phyloP scores from a whole-genome alignment of 2,888 invertebrate genomes.

The Orthonevra nobilis region DNA sequence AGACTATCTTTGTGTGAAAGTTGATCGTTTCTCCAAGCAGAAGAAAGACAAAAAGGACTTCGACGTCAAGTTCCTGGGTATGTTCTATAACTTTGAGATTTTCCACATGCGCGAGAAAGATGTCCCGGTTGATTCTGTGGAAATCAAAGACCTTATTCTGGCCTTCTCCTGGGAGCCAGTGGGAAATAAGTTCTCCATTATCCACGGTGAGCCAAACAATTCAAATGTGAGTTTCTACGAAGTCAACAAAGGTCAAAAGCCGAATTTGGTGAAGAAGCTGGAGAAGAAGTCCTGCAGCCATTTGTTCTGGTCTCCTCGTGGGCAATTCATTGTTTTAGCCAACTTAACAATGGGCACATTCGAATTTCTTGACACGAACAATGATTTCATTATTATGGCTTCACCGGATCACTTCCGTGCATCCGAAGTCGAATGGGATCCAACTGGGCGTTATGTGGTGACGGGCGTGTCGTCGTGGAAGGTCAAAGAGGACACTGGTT shows the following conservation, averaged over 20 bases:
- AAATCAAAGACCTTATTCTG: constrained; percentile 94
- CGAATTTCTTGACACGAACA: constrained; percentile 96
- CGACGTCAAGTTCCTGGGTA: constrained; percentile 96
- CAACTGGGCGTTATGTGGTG: constrained; percentile 97
- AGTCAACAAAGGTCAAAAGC: constrained; percentile 93
- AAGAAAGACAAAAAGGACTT: constrained; percentile 95
- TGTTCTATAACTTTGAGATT: constrained; percentile 99
- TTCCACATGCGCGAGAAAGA: constrained; percentile 99
- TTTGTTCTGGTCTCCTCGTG: constrained; percentile 97
- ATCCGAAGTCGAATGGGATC: constrained; percentile 99
- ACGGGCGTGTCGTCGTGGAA: constrained; percentile 98
- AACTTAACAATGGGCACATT: constrained; percentile 93
- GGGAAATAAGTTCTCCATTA: constrained; percentile 97
- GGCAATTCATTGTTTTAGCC: constrained; percentile 96
- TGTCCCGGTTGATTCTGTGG: constrained; percentile 98
- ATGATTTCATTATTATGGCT: constrained; percentile 97
- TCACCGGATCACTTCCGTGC: constrained; percentile 95
- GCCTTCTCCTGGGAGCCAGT: constrained; percentile 99
- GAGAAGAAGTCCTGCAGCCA: constrained; percentile 95
- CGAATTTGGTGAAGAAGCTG: constrained; percentile 91
- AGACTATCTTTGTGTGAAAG: constrained; percentile 97
- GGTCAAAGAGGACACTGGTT: constrained; percentile 95
- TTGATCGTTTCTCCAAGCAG: constrained; percentile 92
- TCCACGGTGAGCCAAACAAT: constrained; percentile 92
- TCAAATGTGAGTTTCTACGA: constrained; percentile 96